Evolutionary conservation across 2,888 invertebrate genomes (phyloP).

Genomic region (Eupithecia exiguata): DNA sequence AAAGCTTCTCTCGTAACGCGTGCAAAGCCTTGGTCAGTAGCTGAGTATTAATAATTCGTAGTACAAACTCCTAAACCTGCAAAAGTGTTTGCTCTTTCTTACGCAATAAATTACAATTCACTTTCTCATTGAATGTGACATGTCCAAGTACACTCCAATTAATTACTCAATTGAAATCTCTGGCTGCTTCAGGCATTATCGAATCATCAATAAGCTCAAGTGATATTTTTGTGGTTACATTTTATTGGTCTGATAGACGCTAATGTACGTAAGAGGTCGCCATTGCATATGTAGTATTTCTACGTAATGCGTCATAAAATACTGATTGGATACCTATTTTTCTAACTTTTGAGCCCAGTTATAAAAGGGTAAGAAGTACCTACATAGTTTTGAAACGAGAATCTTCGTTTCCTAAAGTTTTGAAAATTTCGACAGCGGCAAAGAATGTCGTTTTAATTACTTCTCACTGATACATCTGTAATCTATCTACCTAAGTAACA

Average conservation of each 20-base stretch:
- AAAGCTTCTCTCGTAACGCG: too few relatives aligned
- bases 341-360: background rate
- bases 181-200: slow-evolving; percentile 46
- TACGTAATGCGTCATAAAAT: background rate
- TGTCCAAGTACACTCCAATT: slow-evolving; percentile 53
- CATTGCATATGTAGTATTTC: background rate
- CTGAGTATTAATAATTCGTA: background rate
- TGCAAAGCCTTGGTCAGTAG: too few relatives aligned
- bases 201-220: slow-evolving; percentile 45
- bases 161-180: slow-evolving; percentile 53
- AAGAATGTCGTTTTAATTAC: too few relatives aligned
- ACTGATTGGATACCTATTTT: background rate
- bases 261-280: background rate
- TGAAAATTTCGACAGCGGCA: background rate
- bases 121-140: slow-evolving; percentile 43
- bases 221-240: slow-evolving; percentile 53
- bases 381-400: background rate
- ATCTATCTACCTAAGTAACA: too few relatives aligned
- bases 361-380: background rate
- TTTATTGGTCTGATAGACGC: slow-evolving; percentile 25
- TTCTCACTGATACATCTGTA: too few relatives aligned
- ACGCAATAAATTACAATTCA: slow-evolving; percentile 33
- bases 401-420: background rate
- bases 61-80: slow-evolving; percentile 1
- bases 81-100: slow-evolving; percentile 24